A percentile compares a stretch with the other conserved stretches of the same genome.
phyloP scores from a whole-genome alignment of 2,888 invertebrate species.

The Spatulosminthurus flaviceps region DNA sequence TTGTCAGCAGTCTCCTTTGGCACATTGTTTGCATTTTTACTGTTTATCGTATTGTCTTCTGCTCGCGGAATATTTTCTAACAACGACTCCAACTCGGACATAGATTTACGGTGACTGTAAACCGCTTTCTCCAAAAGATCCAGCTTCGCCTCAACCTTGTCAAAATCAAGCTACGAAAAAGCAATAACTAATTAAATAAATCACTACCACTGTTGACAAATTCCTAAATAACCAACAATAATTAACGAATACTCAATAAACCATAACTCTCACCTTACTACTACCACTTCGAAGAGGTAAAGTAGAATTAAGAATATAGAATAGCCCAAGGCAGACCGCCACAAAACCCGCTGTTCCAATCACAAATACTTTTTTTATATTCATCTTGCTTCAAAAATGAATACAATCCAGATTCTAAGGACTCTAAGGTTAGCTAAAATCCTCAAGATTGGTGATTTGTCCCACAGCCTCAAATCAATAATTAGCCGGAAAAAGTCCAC shows the following conservation, averaged over 20 bases:
- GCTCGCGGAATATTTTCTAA: slow-evolving; percentile 37
- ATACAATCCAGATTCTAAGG: not conserved
- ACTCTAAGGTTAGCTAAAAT: not conserved
- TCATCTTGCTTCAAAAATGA: slow-evolving; percentile 51
- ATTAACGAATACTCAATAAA: not conserved
- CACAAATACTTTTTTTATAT: slow-evolving; percentile 62
- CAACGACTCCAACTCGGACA: slow-evolving; percentile 40
- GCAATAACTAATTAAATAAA: slow-evolving; percentile 10
- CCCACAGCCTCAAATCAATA: no score
- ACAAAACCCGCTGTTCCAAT: slow-evolving; percentile 62
- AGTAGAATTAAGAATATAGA: slow-evolving; percentile 60
- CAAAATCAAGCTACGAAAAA: slow-evolving; percentile 24
- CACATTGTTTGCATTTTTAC: not conserved
- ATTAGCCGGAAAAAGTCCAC: no score
- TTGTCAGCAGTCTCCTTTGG: slow-evolving; percentile 37
- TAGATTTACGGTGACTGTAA: slow-evolving; percentile 28
- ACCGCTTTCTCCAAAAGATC: slow-evolving; percentile 43
- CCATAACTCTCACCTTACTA: slow-evolving; percentile 48
- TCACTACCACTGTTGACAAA: no score
- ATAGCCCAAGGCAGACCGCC: slow-evolving; percentile 58
- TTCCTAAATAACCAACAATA: no score
- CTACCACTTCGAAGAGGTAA: slow-evolving; percentile 45
- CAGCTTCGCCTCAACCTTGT: slow-evolving; percentile 44
- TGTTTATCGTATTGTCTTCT: slow-evolving; percentile 1
- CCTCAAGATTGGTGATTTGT: not conserved